These are phyloP conservation scores for Teleogryllus occipitalis DNA, from an alignment of 1,140 invertebrate genomes.

Conservation along the genomic window DNA sequence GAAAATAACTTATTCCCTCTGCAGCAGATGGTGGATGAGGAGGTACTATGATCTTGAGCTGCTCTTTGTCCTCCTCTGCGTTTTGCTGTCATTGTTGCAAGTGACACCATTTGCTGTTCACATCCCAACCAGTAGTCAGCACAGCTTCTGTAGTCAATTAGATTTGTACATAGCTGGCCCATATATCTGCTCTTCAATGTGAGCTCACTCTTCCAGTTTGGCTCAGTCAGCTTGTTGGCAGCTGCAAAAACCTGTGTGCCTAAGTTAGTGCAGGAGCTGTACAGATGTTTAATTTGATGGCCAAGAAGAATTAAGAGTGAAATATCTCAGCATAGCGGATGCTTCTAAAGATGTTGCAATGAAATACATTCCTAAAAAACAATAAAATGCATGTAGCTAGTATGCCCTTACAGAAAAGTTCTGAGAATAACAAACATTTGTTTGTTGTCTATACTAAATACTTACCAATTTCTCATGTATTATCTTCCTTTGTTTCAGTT, in stretches of 20 bases:
- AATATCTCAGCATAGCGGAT: too few species aligned
- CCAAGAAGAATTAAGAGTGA: too few species aligned
- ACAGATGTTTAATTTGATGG: too few species aligned
- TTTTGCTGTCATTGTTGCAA: background rate
- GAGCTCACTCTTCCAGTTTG: background rate
- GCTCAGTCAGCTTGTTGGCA: background rate
- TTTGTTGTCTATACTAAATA: background rate
- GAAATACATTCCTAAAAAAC: too few species aligned
- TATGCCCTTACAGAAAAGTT: background rate
- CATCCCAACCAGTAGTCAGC: background rate
- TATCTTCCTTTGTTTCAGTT: background rate
- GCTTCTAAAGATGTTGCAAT: too few species aligned
- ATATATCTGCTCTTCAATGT: background rate
- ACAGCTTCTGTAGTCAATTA: background rate
- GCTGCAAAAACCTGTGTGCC: too few species aligned
- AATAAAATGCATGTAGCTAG: background rate
- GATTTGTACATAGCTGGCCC: background rate
- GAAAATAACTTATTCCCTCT: too few species aligned
- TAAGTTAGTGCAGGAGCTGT: too few species aligned
- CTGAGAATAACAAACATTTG: background rate
- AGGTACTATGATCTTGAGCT: background rate
- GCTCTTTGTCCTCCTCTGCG: background rate
- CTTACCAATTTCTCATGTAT: background rate
- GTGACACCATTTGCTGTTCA: background rate
- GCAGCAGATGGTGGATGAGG: too few species aligned